Evolutionary conservation across 1,140 invertebrate genomes (phyloP).

Genomic region (Drosophila sulfurigaster): DNA sequence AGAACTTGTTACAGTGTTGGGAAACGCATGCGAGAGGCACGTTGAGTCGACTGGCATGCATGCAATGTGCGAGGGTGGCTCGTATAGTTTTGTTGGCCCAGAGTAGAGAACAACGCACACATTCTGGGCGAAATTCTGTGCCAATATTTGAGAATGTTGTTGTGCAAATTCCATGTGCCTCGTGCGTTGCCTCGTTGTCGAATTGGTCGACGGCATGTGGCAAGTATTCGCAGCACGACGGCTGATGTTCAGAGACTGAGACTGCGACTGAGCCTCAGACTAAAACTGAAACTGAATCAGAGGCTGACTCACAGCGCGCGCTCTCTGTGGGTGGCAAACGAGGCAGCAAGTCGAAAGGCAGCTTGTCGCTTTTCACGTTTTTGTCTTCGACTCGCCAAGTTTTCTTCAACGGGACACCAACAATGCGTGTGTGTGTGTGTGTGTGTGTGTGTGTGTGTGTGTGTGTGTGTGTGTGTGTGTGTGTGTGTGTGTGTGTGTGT

Average conservation of each 20-base stretch:
- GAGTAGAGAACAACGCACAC: neutral
- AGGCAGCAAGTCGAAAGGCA: neutral
- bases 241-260: neutral
- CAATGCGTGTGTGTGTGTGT: neutral
- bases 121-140: constrained; percentile 10
- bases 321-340: neutral
- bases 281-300: neutral
- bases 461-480: neutral
- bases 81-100: too few species aligned
- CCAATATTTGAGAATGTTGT: constrained; percentile 35
- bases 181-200: neutral
- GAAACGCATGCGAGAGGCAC: too few species aligned
- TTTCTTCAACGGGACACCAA: constrained; percentile 15
- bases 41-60: too few species aligned
- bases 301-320: neutral
- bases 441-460: constrained; percentile 29
- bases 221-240: constrained; percentile 2
- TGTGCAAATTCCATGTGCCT: constrained; percentile 7
- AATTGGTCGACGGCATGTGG: constrained; percentile 17
- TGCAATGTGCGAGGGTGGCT: too few species aligned
- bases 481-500: constrained; percentile 20
- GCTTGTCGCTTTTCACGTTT: neutral
- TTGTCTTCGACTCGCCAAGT: constrained; percentile 36
- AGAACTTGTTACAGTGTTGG: too few species aligned
- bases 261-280: neutral